These are phyloP conservation scores for Ophion slaviceki DNA, from an alignment of 2,888 invertebrate genomes.

Conservation along the genomic window DNA sequence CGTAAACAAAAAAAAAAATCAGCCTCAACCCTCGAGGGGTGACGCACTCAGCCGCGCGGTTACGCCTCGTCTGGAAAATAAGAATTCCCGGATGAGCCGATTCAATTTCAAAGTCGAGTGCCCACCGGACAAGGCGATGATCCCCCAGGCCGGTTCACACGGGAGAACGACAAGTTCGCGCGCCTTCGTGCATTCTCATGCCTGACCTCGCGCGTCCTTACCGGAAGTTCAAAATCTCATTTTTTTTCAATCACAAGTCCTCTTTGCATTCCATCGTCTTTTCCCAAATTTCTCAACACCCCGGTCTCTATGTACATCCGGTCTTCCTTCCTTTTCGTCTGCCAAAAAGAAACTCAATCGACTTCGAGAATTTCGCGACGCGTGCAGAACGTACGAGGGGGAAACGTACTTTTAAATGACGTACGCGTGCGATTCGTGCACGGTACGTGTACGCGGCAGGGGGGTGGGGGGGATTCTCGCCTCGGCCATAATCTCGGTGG, in stretches of 20 bases:
- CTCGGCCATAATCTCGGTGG: constrained; percentile 49
- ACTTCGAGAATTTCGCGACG: background rate
- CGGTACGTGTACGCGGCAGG: background rate
- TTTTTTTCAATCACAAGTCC: background rate
- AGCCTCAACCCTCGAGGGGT: background rate
- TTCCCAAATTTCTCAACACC: background rate
- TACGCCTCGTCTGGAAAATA: constrained; percentile 63
- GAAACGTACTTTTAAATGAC: background rate
- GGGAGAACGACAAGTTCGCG: constrained; percentile 19
- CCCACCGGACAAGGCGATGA: constrained; percentile 34
- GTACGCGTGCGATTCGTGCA: background rate
- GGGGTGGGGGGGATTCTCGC: background rate
- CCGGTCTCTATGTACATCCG: background rate
- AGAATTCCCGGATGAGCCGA: constrained; percentile 66
- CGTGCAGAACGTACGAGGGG: background rate
- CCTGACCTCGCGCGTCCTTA: constrained; percentile 2
- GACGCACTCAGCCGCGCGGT: background rate
- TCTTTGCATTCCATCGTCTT: background rate
- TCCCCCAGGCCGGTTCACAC: constrained; percentile 39
- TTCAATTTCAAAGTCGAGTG: constrained; percentile 63
- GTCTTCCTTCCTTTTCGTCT: too few species aligned
- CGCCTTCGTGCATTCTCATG: background rate
- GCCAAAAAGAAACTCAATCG: too few species aligned
- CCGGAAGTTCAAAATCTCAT: background rate
- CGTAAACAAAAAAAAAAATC: too few species aligned